A percentile compares a stretch with the other conserved stretches of the same genome.
phyloP scores from a whole-genome alignment of 2,797 vertebrate genomes.

The Acanthopagrus latus region DNA sequence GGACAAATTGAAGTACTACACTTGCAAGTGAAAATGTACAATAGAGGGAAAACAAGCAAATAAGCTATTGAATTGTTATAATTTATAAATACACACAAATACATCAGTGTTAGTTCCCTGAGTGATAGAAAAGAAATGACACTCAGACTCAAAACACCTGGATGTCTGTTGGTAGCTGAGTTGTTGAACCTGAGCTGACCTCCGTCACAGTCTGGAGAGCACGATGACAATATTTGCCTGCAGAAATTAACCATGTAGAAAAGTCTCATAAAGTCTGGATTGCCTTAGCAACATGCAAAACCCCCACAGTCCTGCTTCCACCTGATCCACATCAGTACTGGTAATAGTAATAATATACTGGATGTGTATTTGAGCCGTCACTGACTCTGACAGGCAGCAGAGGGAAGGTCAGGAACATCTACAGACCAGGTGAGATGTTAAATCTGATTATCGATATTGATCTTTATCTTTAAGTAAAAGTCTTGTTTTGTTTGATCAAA shows the following conservation, averaged over 20 bases:
- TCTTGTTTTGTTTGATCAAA: no score
- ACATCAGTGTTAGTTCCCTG: no score
- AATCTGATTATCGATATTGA: no score
- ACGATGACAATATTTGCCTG: constrained; percentile 3
- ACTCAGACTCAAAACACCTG: background rate
- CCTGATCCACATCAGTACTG: no score
- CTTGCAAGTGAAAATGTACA: background rate
- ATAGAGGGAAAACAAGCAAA: background rate
- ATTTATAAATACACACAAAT: no score
- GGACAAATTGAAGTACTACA: background rate
- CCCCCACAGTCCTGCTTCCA: background rate
- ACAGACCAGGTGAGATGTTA: background rate
- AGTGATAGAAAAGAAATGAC: background rate
- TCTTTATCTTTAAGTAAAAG: no score
- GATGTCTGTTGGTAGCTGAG: no score
- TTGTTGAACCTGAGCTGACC: background rate
- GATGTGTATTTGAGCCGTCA: background rate
- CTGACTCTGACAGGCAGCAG: background rate
- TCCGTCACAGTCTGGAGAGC: background rate
- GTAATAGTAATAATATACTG: no score
- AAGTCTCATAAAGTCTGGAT: background rate
- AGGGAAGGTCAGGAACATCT: background rate
- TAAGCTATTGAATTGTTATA: background rate
- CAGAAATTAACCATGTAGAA: constrained; percentile 7
- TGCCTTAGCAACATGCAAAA: constrained; percentile 31